Evolutionary conservation across 30 jellyfish, hydroid and myxozoan species (phyloP).

Genomic region (Morbakka virulenta): DNA sequence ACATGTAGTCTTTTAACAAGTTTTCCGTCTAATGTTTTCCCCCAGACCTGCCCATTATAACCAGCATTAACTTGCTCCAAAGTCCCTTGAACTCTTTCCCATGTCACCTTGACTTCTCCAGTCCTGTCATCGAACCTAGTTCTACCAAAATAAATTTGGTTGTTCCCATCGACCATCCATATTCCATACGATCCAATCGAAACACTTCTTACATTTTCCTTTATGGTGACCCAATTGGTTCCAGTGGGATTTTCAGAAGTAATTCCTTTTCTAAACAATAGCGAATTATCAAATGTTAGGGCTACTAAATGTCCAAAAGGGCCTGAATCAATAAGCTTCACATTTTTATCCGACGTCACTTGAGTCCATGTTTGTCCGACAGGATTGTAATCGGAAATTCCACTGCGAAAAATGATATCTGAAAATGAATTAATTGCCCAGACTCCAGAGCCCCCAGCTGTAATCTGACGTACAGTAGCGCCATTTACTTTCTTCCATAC

Average conservation of each 20-base stretch:
- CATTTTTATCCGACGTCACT: conserved; percentile 7
- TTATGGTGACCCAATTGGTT: conserved; percentile 35
- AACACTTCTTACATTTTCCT: conserved; percentile 19
- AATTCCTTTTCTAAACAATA: conserved; percentile 50
- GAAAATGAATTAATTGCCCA: conserved; percentile 48
- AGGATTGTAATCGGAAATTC: neutral
- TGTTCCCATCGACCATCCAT: conserved; percentile 47
- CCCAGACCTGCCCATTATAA: conserved; percentile 70
- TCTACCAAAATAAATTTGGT: conserved; percentile 24
- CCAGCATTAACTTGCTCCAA: conserved; percentile 61
- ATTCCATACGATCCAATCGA: conserved; percentile 59
- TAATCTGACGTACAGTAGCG: neutral
- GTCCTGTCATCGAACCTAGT: conserved; percentile 12
- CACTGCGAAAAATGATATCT: conserved; percentile 25
- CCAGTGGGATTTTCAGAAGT: conserved; percentile 41
- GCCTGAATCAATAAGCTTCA: conserved; percentile 56
- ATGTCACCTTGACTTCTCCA: neutral
- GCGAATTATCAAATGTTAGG: conserved; percentile 8
- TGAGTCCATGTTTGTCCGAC: conserved; percentile 28
- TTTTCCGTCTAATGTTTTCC: conserved; percentile 37
- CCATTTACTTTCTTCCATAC: neutral
- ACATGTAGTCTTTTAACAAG: conserved; percentile 51
- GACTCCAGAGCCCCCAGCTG: conserved; percentile 69
- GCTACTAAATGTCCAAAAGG: conserved; percentile 33
- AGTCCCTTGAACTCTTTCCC: conserved; percentile 32